These are phyloP conservation scores for Nephrotoma appendiculata DNA, from an alignment of 2,888 invertebrate species.

Conservation along the genomic window DNA sequence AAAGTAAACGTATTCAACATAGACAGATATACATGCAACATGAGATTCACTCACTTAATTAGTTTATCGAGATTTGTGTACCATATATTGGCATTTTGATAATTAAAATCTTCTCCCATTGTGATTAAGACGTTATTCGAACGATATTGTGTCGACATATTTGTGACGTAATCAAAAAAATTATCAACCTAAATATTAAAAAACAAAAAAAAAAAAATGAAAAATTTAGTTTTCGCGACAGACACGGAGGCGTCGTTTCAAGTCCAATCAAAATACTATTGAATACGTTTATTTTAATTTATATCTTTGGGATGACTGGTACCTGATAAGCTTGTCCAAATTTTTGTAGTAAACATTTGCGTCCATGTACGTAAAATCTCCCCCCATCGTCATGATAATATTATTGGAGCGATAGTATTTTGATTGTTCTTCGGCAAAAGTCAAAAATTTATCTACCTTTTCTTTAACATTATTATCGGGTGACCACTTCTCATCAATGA, in stretches of 20 bases:
- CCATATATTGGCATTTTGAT: conserved; percentile 61
- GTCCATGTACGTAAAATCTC: conserved; percentile 77
- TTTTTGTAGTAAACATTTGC: conserved; percentile 70
- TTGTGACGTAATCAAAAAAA: conserved; percentile 40
- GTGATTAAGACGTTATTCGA: conserved; percentile 72
- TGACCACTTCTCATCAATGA: conserved; percentile 67
- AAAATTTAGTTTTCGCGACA: not conserved
- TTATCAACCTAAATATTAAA: conserved; percentile 35
- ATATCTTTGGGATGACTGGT: not conserved
- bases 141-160: conserved; percentile 38
- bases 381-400: conserved; percentile 77
- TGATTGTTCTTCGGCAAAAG: conserved; percentile 41
- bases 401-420: conserved; percentile 51
- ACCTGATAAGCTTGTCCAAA: conserved; percentile 68
- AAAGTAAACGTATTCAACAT: not conserved
- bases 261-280: not conserved
- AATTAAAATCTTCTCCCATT: conserved; percentile 89
- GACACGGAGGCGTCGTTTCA: not conserved
- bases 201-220: not conserved
- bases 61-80: conserved; percentile 79
- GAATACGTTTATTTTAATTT: not conserved
- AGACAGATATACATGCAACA: not conserved
- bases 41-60: conserved; percentile 49
- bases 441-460: conserved; percentile 42
- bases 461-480: conserved; percentile 69